Evolutionary conservation across 1,140 invertebrate species (phyloP).

Genomic region (Heliconius hermathena): DNA sequence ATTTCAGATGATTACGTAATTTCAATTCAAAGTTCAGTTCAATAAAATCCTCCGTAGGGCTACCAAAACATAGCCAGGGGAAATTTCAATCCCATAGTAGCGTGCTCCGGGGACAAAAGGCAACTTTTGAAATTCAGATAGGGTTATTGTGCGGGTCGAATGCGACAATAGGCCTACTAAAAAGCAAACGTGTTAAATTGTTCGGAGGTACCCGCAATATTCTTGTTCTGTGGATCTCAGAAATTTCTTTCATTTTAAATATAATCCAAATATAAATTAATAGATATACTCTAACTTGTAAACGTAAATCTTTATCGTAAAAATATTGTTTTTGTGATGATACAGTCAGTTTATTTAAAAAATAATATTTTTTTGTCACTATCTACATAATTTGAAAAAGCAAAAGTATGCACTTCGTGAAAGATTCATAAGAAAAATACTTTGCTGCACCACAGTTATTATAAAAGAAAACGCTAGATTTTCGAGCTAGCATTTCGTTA

Average conservation of each 20-base stretch:
- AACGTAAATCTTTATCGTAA: too few species aligned
- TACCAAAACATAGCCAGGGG: slow-evolving; percentile 44
- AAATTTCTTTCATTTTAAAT: neutral
- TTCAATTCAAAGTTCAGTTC: slow-evolving; percentile 66
- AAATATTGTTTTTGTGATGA: too few species aligned
- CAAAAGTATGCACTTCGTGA: neutral
- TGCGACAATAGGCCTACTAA: slow-evolving; percentile 42
- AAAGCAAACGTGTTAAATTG: slow-evolving; percentile 43
- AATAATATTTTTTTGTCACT: neutral
- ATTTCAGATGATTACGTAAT: slow-evolving; percentile 60
- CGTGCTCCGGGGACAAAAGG: slow-evolving; percentile 38
- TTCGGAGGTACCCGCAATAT: slow-evolving; percentile 24
- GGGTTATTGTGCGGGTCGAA: slow-evolving; percentile 46
- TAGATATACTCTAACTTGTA: too few species aligned
- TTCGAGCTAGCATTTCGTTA: neutral
- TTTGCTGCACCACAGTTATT: neutral
- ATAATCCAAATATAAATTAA: too few species aligned
- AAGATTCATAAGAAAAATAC: neutral
- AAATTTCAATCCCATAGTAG: slow-evolving; percentile 48
- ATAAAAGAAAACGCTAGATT: neutral
- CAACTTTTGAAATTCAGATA: slow-evolving; percentile 60
- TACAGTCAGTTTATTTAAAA: too few species aligned
- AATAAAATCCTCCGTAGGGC: slow-evolving; percentile 35
- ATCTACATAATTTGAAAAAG: neutral
- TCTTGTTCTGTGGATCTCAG: slow-evolving; percentile 14